These are phyloP conservation scores for Tanaodytes sp. DNA, from an alignment of 2,888 invertebrate species.

Conservation along the genomic window DNA sequence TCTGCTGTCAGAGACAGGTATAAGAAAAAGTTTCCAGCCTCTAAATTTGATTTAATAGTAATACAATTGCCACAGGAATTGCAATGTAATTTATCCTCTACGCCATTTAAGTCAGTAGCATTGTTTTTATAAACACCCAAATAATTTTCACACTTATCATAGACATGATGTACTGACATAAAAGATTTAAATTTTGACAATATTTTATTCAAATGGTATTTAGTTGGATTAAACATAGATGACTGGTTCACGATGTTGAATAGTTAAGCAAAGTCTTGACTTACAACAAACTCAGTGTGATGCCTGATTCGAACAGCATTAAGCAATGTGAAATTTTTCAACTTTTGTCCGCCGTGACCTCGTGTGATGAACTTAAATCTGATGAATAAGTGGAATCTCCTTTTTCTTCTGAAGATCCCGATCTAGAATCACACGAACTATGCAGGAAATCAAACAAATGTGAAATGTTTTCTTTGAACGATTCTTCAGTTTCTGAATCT, in stretches of 20 bases:
- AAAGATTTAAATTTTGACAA: slow-evolving; percentile 12
- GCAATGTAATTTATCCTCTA: too few species aligned
- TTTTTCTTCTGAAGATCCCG: too few species aligned
- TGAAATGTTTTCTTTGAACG: too few species aligned
- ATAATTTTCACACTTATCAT: slow-evolving; percentile 22
- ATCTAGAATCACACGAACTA: too few species aligned
- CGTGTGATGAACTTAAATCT: too few species aligned
- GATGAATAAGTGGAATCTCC: too few species aligned
- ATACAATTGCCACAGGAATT: too few species aligned
- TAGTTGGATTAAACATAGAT: slow-evolving; percentile 9
- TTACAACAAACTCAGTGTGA: slow-evolving; percentile 16
- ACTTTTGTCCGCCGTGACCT: too few species aligned
- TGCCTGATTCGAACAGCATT: slow-evolving; percentile 27
- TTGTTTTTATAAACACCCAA: slow-evolving; percentile 13
- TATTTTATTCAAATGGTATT: slow-evolving; percentile 32
- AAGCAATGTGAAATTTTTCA: slow-evolving; percentile 19
- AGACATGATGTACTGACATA: slow-evolving; percentile 23
- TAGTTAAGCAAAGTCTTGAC: slow-evolving; percentile 5
- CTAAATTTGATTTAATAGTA: slow-evolving; percentile 2
- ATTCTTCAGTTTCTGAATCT: too few species aligned
- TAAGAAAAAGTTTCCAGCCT: slow-evolving; percentile 27
- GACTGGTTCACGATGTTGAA: slow-evolving; percentile 10
- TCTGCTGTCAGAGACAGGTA: slow-evolving; percentile 18
- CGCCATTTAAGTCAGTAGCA: background rate
- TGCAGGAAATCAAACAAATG: too few species aligned